A percentile compares a stretch with the other conserved stretches of the same genome.
Evolutionary conservation across 2,888 invertebrate species (phyloP).

Genomic region (Spicauda simplicius): DNA sequence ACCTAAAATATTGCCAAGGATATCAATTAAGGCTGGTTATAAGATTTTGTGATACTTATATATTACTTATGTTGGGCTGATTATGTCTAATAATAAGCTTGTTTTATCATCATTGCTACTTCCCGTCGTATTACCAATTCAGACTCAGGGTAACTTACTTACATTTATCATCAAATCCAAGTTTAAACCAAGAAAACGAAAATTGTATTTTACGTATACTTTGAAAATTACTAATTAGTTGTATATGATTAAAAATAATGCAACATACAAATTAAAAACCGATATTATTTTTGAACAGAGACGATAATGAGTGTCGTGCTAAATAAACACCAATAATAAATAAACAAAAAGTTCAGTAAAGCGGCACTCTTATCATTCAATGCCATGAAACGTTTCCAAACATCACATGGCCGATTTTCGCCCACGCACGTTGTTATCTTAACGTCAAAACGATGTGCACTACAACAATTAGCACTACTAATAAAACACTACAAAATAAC

Average conservation of each 20-base stretch:
- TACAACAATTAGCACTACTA: slow-evolving; percentile 52
- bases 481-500: slow-evolving; percentile 45
- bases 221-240: background rate
- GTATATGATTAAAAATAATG: background rate
- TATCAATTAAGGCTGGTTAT: background rate
- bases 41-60: background rate
- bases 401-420: slow-evolving; percentile 71
- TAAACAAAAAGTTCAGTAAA: slow-evolving; percentile 43
- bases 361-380: slow-evolving; percentile 58
- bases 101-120: background rate
- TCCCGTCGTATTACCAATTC: background rate
- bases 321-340: background rate
- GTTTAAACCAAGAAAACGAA: too few species aligned
- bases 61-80: too few species aligned
- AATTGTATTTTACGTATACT: background rate
- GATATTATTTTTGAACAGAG: background rate
- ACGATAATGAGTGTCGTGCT: background rate
- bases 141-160: background rate
- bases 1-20: slow-evolving; percentile 4
- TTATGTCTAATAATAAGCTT: too few species aligned
- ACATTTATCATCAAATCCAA: background rate
- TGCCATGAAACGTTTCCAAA: slow-evolving; percentile 64
- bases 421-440: slow-evolving; percentile 70
- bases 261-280: background rate
- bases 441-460: slow-evolving; percentile 60